phyloP scores from a whole-genome alignment of 2,797 vertebrate species.

The Hoplostethus mediterraneus region DNA sequence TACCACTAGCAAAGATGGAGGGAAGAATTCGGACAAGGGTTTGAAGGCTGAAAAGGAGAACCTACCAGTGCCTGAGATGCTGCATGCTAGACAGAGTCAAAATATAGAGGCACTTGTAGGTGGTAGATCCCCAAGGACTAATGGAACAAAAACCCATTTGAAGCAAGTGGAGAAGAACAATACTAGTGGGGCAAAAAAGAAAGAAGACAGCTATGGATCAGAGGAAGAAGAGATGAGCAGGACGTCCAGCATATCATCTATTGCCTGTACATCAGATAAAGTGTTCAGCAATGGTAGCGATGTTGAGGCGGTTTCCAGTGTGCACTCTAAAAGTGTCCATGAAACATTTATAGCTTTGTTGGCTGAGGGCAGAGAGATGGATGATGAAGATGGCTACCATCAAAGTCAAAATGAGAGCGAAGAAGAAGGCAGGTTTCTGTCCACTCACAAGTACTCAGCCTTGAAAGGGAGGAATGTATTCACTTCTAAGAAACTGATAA shows the following conservation, averaged over 20 bases:
- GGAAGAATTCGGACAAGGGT: constrained; percentile 26
- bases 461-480: constrained; percentile 34
- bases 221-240: constrained; percentile 22
- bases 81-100: constrained; percentile 20
- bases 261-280: constrained; percentile 22
- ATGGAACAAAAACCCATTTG: constrained; percentile 6
- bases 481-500: constrained; percentile 42
- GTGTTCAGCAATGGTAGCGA: constrained; percentile 14
- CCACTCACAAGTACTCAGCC: constrained; percentile 69
- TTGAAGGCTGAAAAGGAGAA: constrained; percentile 27
- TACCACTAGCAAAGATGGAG: constrained; percentile 28
- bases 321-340: constrained; percentile 59
- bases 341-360: constrained; percentile 73
- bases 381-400: constrained; percentile 70
- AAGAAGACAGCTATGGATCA: constrained; percentile 37
- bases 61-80: not conserved
- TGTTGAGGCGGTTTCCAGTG: constrained; percentile 57
- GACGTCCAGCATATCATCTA: constrained; percentile 12
- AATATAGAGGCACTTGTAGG: not conserved
- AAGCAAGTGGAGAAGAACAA: not conserved
- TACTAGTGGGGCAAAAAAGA: constrained; percentile 22
- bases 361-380: constrained; percentile 70
- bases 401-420: constrained; percentile 82
- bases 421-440: constrained; percentile 61
- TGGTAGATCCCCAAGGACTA: not conserved